These are phyloP conservation scores for Epiblema foenella DNA, from an alignment of 2,888 invertebrate genomes.

Conservation along the genomic window DNA sequence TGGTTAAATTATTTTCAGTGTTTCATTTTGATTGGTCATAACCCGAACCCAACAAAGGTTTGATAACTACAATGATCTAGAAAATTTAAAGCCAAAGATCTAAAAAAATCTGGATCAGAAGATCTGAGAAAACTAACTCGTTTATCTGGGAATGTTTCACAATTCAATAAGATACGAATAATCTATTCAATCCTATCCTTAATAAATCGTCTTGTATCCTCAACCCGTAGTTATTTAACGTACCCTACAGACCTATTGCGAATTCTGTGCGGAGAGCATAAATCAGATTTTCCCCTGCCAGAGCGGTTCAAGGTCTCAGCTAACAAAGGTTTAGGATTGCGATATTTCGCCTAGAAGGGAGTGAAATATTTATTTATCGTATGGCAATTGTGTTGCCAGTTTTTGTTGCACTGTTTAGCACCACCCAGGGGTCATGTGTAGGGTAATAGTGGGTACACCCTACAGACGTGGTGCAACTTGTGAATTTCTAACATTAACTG, in stretches of 20 bases:
- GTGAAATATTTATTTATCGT: neutral
- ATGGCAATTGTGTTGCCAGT: too few relatives aligned
- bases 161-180: constrained; percentile 12
- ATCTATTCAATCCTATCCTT: constrained; percentile 34
- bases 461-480: too few relatives aligned
- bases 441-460: too few relatives aligned
- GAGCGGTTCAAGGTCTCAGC: constrained; percentile 26
- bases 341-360: constrained; percentile 30
- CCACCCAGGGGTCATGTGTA: too few relatives aligned
- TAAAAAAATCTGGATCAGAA: too few relatives aligned
- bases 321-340: constrained; percentile 40
- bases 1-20: too few relatives aligned
- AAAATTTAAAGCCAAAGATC: too few relatives aligned
- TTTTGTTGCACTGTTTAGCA: too few relatives aligned
- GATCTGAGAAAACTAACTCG: neutral
- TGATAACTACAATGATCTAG: too few relatives aligned
- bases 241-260: neutral
- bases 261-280: constrained; percentile 19
- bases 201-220: constrained; percentile 42
- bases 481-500: too few relatives aligned
- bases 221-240: constrained; percentile 29
- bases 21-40: too few relatives aligned
- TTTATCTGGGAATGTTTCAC: constrained; percentile 2
- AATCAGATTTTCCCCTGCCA: constrained; percentile 34
- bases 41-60: too few relatives aligned